Evolutionary conservation across 2,797 vertebrate species (phyloP).

Genomic region (Saxicola maurus): DNA sequence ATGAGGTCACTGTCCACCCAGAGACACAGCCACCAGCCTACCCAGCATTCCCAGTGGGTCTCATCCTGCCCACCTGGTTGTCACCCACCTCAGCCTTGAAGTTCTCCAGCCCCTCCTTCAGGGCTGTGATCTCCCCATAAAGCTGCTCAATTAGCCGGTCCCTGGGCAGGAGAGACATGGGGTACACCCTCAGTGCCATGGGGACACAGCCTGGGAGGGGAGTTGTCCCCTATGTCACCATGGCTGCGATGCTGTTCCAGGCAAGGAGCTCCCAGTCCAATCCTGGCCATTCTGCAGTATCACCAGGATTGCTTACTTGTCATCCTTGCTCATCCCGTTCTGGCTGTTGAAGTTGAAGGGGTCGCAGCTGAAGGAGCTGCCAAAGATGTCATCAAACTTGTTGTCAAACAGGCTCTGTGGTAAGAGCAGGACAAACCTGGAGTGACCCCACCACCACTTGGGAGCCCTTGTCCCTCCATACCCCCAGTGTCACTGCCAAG

Average conservation of each 20-base stretch:
- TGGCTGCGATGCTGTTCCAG: fast-evolving
- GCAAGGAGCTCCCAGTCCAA: fast-evolving
- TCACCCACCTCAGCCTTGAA: conserved; percentile 85
- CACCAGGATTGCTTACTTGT: conserved; percentile 76
- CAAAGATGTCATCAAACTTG: conserved; percentile 95
- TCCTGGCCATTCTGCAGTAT: fast-evolving
- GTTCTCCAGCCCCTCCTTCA: conserved; percentile 89
- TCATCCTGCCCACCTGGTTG: neutral
- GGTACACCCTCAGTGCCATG: neutral
- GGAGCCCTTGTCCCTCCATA: fast-evolving
- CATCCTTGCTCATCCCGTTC: conserved; percentile 91
- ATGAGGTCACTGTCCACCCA: neutral
- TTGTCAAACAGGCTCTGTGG: conserved; percentile 82
- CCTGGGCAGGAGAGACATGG: conserved; percentile 64
- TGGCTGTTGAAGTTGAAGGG: conserved; percentile 98
- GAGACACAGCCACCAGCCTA: neutral
- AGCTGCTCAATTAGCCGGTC: conserved; percentile 89
- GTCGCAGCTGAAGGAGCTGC: conserved; percentile 85
- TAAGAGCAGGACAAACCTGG: neutral
- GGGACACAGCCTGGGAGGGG: neutral
- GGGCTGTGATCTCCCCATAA: conserved; percentile 81
- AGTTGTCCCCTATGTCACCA: neutral
- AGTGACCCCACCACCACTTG: neutral
- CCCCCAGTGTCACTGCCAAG: fast-evolving
- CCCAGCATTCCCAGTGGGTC: neutral